Evolutionary conservation across 2,797 vertebrate genomes (phyloP), one percentile per base, ranked within the genome.

Genomic region (Salarias fasciatus): DNA sequence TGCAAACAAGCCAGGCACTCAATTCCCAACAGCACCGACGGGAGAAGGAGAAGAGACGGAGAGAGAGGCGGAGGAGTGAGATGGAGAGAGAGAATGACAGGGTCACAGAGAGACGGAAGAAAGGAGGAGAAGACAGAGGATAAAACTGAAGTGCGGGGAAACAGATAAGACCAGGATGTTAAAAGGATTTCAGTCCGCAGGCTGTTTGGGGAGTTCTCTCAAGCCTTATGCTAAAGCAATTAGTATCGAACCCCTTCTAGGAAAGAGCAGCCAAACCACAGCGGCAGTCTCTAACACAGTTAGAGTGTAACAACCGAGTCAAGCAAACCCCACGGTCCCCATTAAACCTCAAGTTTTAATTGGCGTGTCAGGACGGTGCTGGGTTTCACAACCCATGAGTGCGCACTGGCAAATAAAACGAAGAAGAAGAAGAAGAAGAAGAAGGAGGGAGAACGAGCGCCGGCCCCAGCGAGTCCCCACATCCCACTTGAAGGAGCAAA

Each of bases 181-280:
- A 86, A 89, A 89, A 88, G 87, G 88, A 86, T 86, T 85, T 75
- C 63, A 66, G 79, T 86, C 79, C 48, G 31, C 55, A 64, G 83
- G 82, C 84, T 84, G 89, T 87, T 88, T 77, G 73, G 84, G 83
- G 85, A 89, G 76, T 86, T 91, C 79, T 87, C 80, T 57, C 69
- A 61, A 85, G 86, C 69, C 80, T 73, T 79, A 72, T 74, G 82
- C 88, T 92, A 89, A 93, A 91, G 86, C 89, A 92, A 93, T 93
- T 93, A 93, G 87, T 80, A 93, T 87, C 77, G 91, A 93, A 84
- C 81, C 79, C 68, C 87, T 84, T 89, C 80, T 81, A 88, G 84
- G 80, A 92, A 88, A 88, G 77, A 49, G 64, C 75, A 75, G 80
- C 60, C 80, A 61, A 82, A 89, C 80, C 86, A 75, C 87, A 86